Percentiles rank a stretch among this genome's conserved stretches.
These are phyloP conservation scores for Portevinia maculata DNA, from an alignment of 2,888 invertebrate genomes.

Conservation along the genomic window DNA sequence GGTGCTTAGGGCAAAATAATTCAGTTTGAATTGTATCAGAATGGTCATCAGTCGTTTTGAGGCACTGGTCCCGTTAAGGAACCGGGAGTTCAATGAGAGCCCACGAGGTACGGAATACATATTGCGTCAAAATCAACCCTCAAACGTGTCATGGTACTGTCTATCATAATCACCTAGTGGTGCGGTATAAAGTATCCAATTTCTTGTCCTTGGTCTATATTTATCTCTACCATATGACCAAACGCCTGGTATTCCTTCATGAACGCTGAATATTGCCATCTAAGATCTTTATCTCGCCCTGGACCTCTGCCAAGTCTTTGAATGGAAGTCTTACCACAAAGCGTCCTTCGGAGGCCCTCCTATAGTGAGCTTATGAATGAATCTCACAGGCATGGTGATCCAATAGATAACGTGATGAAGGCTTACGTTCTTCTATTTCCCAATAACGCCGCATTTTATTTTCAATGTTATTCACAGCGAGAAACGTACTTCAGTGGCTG, in stretches of 20 bases:
- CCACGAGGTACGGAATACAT: slow-evolving; percentile 2
- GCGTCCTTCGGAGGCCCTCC: slow-evolving; percentile 1
- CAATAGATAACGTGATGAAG: slow-evolving; percentile 52
- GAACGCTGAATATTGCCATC: slow-evolving; percentile 6
- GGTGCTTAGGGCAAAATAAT: slow-evolving; percentile 54
- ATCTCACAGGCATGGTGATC: slow-evolving; percentile 58
- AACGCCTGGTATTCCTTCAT: slow-evolving; percentile 20
- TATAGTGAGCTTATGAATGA: slow-evolving; percentile 35
- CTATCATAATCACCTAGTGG: slow-evolving; percentile 6
- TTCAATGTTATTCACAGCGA: slow-evolving; percentile 1
- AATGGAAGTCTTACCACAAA: too few species aligned
- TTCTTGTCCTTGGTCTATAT: too few species aligned
- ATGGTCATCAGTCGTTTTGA: slow-evolving; percentile 51
- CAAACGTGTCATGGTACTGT: slow-evolving; percentile 13
- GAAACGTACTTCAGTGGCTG: too few species aligned
- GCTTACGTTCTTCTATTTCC: too few species aligned
- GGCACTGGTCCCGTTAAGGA: slow-evolving; percentile 17
- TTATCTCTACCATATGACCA: too few species aligned
- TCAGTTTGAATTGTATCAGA: slow-evolving; percentile 56
- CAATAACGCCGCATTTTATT: slow-evolving; percentile 1
- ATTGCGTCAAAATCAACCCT: slow-evolving; percentile 23
- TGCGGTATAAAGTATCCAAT: slow-evolving; percentile 14
- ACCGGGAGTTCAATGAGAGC: slow-evolving; percentile 10
- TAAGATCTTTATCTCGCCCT: slow-evolving; percentile 15
- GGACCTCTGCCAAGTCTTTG: too few species aligned